Evolutionary conservation across 2,888 invertebrate genomes (phyloP).

Genomic region (Cylloceria caligata): DNA sequence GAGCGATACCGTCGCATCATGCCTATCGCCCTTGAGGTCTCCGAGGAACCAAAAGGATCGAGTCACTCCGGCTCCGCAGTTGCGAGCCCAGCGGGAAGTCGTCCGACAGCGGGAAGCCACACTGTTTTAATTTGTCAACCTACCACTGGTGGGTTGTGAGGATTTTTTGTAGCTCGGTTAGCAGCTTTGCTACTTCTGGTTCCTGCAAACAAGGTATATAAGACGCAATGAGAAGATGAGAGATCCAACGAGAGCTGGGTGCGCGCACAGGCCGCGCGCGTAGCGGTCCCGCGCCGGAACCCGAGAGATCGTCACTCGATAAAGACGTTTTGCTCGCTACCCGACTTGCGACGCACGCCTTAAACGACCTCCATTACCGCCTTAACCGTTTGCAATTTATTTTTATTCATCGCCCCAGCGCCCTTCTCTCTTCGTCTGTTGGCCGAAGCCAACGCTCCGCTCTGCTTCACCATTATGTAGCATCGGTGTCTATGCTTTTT

Average conservation of each 20-base stretch:
- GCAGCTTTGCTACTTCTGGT: constrained; percentile 41
- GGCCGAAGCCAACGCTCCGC: background rate
- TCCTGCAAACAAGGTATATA: background rate
- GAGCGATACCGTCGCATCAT: constrained; percentile 19
- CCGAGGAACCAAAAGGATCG: background rate
- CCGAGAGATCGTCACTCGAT: constrained; percentile 52
- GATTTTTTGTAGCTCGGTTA: constrained; percentile 34
- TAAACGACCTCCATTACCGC: constrained; percentile 65
- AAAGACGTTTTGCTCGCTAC: constrained; percentile 61
- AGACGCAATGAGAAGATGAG: constrained; percentile 28
- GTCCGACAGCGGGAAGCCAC: constrained; percentile 68
- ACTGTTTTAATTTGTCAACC: constrained; percentile 77
- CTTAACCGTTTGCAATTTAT: constrained; percentile 65
- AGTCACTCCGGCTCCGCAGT: background rate
- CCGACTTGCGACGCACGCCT: constrained; percentile 37
- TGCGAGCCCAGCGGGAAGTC: constrained; percentile 65
- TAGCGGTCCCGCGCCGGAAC: background rate
- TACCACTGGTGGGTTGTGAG: constrained; percentile 45
- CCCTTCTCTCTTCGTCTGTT: background rate
- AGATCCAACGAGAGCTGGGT: constrained; percentile 20
- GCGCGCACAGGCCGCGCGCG: constrained; percentile 1
- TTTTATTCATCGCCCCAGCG: constrained; percentile 53
- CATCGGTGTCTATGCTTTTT: constrained; percentile 27
- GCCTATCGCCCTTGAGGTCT: constrained; percentile 7
- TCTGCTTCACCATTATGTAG: background rate